Percentiles rank a stretch among this genome's conserved stretches.
These are phyloP conservation scores for rabbit (Oryctolagus cuniculus) DNA, from an alignment of 2,113 vertebrate species.

Conservation along the genomic window mOryCun1.1 NC_091451.1:42369001-42369500, in stretches of 20 bases:
- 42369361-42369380: background rate
- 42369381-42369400: conserved; percentile 48
- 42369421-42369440: conserved; percentile 81
- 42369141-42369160: too few relatives aligned
- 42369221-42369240: too few relatives aligned
- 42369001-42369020: too few relatives aligned
- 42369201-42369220: too few relatives aligned
- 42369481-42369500: conserved; percentile 90
- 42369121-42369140: too few relatives aligned
- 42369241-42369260: background rate
- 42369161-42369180: too few relatives aligned
- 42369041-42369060: too few relatives aligned
- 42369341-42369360: conserved; percentile 43
- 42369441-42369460: conserved; percentile 89
- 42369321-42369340: conserved; percentile 35
- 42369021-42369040: too few relatives aligned
- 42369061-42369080: too few relatives aligned
- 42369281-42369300: conserved; percentile 63
- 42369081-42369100: too few relatives aligned
- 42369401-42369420: conserved; percentile 80
- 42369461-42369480: conserved; percentile 90
- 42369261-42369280: background rate
- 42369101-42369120: too few relatives aligned
- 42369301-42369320: conserved; percentile 32
- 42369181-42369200: too few relatives aligned